Percentiles rank a stretch among this genome's conserved stretches.
Conservation (phyloP, 2,797 vertebrate species). For the Vireo griseus region DNA sequence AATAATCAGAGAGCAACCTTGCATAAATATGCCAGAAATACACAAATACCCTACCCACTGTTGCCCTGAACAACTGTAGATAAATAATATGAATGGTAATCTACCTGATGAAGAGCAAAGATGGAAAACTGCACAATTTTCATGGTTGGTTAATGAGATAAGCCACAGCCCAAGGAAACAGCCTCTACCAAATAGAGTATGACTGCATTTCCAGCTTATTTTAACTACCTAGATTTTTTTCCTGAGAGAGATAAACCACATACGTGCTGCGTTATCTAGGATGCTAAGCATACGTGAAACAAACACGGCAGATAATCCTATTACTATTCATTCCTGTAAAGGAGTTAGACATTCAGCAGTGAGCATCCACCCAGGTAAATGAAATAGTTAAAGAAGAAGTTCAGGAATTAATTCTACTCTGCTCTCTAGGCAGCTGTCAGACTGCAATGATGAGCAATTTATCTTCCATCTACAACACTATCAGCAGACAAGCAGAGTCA, state of each 20-base stretch:
- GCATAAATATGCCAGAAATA: neutral
- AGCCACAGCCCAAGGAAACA: neutral
- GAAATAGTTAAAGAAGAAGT: slow-evolving; percentile 38
- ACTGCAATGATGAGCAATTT: slow-evolving; percentile 40
- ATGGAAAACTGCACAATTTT: neutral
- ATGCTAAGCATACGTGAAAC: neutral
- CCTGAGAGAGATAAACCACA: neutral
- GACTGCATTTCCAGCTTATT: neutral
- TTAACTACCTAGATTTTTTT: neutral
- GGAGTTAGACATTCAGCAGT: neutral
- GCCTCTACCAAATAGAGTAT: neutral
- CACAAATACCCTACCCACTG: neutral
- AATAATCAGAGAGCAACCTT: neutral
- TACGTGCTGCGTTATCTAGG: neutral
- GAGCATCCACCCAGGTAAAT: neutral
- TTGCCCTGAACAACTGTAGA: neutral
- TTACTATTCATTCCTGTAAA: neutral
- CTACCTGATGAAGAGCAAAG: neutral
- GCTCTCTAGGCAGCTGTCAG: slow-evolving; percentile 36
- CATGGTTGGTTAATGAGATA: neutral
- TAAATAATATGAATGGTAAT: neutral
- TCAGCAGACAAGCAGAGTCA: neutral
- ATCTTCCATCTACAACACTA: slow-evolving; percentile 1
- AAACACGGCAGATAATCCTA: neutral
- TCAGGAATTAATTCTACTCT: neutral